phyloP scores from a whole-genome alignment of 2,797 vertebrate species.

The Eospalax fontanierii region DNA sequence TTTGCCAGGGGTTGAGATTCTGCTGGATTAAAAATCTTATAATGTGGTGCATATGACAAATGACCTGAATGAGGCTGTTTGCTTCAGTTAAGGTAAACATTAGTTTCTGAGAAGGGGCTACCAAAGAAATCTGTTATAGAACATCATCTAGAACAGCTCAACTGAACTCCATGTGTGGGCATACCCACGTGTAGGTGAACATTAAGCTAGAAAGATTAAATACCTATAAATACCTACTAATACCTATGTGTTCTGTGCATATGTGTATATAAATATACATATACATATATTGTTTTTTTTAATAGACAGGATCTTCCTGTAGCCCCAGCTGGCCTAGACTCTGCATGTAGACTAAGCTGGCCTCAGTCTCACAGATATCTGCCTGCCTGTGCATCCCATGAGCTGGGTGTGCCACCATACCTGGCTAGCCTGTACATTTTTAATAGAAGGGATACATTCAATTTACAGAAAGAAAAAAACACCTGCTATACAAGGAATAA shows the following conservation, averaged over 20 bases:
- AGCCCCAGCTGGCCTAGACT: too few species aligned
- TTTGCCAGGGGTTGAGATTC: constrained; percentile 9
- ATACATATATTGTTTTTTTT: too few species aligned
- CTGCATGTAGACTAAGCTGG: too few species aligned
- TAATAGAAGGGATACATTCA: constrained; percentile 15
- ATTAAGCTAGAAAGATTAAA: neutral
- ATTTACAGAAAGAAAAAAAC: constrained; percentile 34
- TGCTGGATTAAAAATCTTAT: neutral
- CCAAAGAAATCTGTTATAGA: neutral
- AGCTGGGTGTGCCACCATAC: too few species aligned
- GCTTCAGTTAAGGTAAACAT: neutral
- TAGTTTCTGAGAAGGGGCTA: neutral
- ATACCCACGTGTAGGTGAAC: neutral
- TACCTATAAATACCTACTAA: neutral
- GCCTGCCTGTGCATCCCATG: too few species aligned
- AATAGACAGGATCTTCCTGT: too few species aligned
- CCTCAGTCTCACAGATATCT: too few species aligned
- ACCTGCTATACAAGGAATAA: neutral
- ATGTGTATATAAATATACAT: too few species aligned
- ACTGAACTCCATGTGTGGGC: neutral
- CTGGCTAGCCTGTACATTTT: neutral
- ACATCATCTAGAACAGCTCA: neutral
- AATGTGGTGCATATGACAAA: neutral
- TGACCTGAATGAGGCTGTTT: neutral
- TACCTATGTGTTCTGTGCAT: neutral